Conservation (phyloP, 1,140 invertebrate species). For the Anastrepha obliqua region DNA sequence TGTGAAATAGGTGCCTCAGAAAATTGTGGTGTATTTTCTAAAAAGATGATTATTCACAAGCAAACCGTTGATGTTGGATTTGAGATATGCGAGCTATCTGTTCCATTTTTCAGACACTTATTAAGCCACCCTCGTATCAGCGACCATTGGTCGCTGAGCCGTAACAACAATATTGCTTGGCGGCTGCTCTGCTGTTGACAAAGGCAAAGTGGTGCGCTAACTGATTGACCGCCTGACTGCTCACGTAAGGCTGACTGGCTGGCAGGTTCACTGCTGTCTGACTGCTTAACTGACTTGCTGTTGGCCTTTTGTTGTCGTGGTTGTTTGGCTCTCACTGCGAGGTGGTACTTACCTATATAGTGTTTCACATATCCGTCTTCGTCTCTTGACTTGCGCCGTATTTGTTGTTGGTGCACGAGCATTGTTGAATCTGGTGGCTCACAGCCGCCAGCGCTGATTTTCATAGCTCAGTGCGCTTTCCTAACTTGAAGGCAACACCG, state of each 20-base stretch:
- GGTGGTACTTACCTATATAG: conserved; percentile 20
- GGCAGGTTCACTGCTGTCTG: conserved; percentile 25
- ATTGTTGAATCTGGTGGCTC: not conserved
- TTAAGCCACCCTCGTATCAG: too few species aligned
- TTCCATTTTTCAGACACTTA: too few species aligned
- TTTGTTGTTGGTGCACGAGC: not conserved
- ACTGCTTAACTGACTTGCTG: not conserved
- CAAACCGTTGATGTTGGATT: too few species aligned
- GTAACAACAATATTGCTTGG: not conserved
- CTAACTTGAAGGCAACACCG: conserved; percentile 49
- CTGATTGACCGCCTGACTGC: conserved; percentile 46
- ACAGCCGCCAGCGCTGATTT: conserved; percentile 17
- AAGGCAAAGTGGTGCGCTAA: conserved; percentile 24
- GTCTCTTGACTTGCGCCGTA: not conserved
- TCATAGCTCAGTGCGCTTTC: conserved; percentile 54
- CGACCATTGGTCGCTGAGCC: conserved; percentile 1
- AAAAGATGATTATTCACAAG: too few species aligned
- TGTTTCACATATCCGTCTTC: conserved; percentile 43
- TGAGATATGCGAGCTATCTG: too few species aligned
- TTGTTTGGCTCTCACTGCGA: not conserved
- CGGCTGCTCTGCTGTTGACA: conserved; percentile 24
- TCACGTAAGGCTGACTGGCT: conserved; percentile 39
- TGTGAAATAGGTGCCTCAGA: too few species aligned
- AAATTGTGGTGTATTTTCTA: too few species aligned
- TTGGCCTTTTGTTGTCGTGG: conserved; percentile 9